A percentile compares a stretch with the other conserved stretches of the same genome.
Conservation (phyloP, 2,888 invertebrate genomes). For the Diarsia rubi region DNA sequence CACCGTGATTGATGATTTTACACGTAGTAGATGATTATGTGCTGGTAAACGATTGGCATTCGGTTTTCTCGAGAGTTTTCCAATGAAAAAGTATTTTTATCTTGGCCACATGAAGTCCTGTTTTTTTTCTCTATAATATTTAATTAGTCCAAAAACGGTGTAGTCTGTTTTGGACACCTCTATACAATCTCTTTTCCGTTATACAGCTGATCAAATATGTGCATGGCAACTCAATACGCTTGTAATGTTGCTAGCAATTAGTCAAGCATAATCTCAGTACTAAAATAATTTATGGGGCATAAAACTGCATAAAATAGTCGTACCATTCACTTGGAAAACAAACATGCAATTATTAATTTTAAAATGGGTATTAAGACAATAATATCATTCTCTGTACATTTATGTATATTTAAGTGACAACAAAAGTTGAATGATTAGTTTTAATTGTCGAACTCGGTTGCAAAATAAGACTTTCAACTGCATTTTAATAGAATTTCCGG, state of each 20-base stretch:
- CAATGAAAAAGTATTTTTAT: too few relatives aligned
- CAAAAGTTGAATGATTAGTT: not conserved
- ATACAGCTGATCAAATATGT: not conserved
- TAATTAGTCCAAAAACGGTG: not conserved
- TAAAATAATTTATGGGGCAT: conserved; percentile 3
- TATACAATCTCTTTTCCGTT: not conserved
- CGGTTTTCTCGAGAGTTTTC: not conserved
- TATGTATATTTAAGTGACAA: not conserved
- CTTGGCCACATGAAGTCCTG: too few relatives aligned
- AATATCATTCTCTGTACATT: not conserved
- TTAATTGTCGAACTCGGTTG: not conserved
- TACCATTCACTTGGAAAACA: not conserved
- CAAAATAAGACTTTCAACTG: not conserved
- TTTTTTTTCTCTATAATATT: too few relatives aligned
- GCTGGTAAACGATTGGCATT: too few relatives aligned
- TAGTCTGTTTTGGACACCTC: not conserved
- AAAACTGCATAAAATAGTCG: not conserved
- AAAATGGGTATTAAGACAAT: not conserved
- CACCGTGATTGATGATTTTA: too few relatives aligned
- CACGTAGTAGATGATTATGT: too few relatives aligned
- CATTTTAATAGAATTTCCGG: too few relatives aligned
- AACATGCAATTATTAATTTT: not conserved
- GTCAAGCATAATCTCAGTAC: not conserved
- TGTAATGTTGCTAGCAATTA: not conserved
- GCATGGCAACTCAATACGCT: not conserved